Conservation (phyloP, 2,113 vertebrate genomes). For the Notarius quadriscutis region DNA sequence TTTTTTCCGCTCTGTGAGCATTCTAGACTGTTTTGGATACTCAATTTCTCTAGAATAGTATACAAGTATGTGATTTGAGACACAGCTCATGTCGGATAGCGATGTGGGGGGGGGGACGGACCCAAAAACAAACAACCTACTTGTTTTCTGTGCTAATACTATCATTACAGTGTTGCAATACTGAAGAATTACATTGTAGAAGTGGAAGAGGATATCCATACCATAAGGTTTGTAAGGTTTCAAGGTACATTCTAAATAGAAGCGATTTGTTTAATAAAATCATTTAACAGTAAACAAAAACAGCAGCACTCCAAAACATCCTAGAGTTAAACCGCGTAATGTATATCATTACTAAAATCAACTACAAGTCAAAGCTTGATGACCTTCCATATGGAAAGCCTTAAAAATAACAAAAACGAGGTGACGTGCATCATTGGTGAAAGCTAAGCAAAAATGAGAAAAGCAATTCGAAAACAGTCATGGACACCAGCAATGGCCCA, state of each 20-base stretch:
- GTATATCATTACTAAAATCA: background rate
- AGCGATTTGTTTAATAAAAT: background rate
- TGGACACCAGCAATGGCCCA: conserved; percentile 19
- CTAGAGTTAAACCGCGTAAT: background rate
- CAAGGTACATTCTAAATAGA: background rate
- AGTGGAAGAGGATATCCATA: background rate
- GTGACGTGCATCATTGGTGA: background rate
- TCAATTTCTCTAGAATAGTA: background rate
- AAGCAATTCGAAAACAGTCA: background rate
- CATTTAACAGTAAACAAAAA: background rate
- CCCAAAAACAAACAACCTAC: no score
- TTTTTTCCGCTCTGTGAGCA: background rate
- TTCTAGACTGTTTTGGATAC: background rate
- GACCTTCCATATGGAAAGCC: background rate
- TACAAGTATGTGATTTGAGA: background rate
- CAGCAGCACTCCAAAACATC: background rate
- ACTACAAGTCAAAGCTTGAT: background rate
- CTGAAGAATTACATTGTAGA: background rate
- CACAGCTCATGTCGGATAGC: background rate
- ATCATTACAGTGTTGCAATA: background rate
- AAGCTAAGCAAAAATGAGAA: background rate
- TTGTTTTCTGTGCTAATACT: background rate
- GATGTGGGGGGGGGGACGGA: background rate
- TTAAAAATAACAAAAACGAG: background rate
- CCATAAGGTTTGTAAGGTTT: background rate